Evolutionary conservation across 2,888 invertebrate genomes (phyloP).

Genomic region (Steinernema scapterisci): DNA sequence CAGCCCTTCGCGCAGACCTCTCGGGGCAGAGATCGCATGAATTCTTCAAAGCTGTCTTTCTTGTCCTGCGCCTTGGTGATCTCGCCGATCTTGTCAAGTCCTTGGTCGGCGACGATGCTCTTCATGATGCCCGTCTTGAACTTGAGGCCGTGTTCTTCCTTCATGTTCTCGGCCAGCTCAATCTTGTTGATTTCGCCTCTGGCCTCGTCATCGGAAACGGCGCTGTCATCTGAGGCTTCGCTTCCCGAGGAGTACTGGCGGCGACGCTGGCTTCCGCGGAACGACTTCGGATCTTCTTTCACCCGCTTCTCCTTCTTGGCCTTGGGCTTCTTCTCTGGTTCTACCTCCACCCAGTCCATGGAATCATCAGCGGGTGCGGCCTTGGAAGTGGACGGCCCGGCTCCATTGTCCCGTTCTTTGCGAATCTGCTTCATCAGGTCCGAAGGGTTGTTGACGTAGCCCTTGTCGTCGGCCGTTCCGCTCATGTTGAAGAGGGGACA

Average conservation of each 20-base stretch:
- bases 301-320: slow-evolving; percentile 33
- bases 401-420: slow-evolving; percentile 36
- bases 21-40: not conserved
- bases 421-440: slow-evolving; percentile 59
- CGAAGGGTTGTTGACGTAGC: slow-evolving; percentile 66
- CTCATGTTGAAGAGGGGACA: slow-evolving; percentile 82
- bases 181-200: slow-evolving; percentile 46
- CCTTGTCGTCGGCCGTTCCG: slow-evolving; percentile 66
- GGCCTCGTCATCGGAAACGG: slow-evolving; percentile 48
- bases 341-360: slow-evolving; percentile 21
- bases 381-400: slow-evolving; percentile 28
- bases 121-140: slow-evolving; percentile 48
- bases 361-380: not conserved
- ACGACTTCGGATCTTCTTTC: slow-evolving; percentile 1
- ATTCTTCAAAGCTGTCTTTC: not conserved
- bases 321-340: slow-evolving; percentile 31
- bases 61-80: slow-evolving; percentile 3
- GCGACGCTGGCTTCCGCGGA: not conserved
- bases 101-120: slow-evolving; percentile 48
- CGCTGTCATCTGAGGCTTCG: slow-evolving; percentile 35
- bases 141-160: slow-evolving; percentile 65
- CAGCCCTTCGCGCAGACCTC: not conserved
- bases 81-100: not conserved
- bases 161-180: slow-evolving; percentile 61
- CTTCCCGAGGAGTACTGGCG: slow-evolving; percentile 34